Evolutionary conservation across 1,140 invertebrate genomes (phyloP).

Genomic region (Anagrus nilaparvatae): DNA sequence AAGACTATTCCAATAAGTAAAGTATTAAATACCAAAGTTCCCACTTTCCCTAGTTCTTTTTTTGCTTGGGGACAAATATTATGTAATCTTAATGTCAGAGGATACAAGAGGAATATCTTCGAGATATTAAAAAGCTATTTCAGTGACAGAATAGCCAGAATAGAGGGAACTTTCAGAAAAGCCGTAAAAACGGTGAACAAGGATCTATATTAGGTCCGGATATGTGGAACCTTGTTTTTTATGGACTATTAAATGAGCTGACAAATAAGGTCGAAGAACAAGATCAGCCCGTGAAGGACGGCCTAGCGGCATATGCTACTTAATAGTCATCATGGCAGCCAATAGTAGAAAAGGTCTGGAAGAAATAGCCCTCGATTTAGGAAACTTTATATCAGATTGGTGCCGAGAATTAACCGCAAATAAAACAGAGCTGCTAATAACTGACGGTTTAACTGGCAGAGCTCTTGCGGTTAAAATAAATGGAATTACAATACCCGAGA

Average conservation of each 20-base stretch:
- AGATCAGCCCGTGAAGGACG: too few species aligned
- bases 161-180: background rate
- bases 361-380: too few species aligned
- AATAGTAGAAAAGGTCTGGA: too few species aligned
- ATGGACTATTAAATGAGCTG: constrained; percentile 25
- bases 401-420: too few species aligned
- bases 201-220: constrained; percentile 32
- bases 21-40: too few species aligned
- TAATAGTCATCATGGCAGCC: too few species aligned
- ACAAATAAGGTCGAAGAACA: too few species aligned
- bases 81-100: background rate
- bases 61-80: background rate
- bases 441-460: too few species aligned
- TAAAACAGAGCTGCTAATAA: background rate
- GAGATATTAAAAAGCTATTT: background rate
- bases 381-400: too few species aligned
- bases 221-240: constrained; percentile 35
- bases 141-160: background rate
- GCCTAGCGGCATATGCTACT: too few species aligned
- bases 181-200: constrained; percentile 22
- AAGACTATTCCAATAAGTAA: too few species aligned
- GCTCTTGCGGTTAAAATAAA: background rate
- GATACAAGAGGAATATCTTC: background rate
- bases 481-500: background rate
- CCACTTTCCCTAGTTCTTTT: too few species aligned